phyloP scores from a whole-genome alignment of 2,888 invertebrate species.

The Perizoma affinitatum region DNA sequence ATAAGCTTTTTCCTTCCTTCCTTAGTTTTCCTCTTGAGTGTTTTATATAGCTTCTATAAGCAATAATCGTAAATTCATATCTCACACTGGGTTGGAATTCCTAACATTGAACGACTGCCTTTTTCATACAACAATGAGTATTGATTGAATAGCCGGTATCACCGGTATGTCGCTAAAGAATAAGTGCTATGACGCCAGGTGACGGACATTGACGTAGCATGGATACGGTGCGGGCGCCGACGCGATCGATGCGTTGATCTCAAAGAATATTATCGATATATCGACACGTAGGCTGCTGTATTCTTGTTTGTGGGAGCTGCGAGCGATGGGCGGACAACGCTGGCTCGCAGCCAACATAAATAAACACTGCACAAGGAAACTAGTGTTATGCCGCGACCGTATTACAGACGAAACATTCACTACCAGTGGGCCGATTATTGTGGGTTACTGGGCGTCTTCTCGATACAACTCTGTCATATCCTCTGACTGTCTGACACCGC shows the following conservation, averaged over 20 bases:
- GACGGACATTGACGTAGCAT: conserved; percentile 70
- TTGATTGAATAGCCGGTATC: conserved; percentile 59
- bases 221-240: conserved; percentile 46
- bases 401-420: conserved; percentile 83
- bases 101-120: conserved; percentile 50
- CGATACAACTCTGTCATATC: conserved; percentile 10
- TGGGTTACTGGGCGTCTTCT: conserved; percentile 77
- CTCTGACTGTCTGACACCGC: conserved; percentile 6
- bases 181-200: conserved; percentile 67
- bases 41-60: conserved; percentile 32
- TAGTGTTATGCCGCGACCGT: conserved; percentile 84
- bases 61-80: conserved; percentile 15
- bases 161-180: conserved; percentile 48
- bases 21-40: conserved; percentile 26
- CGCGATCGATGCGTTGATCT: conserved; percentile 68
- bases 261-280: conserved; percentile 63
- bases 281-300: conserved; percentile 67
- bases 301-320: conserved; percentile 67
- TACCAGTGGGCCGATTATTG: conserved; percentile 80
- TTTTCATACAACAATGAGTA: conserved; percentile 64
- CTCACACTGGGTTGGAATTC: conserved; percentile 30
- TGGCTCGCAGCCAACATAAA: conserved; percentile 79
- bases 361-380: conserved; percentile 84
- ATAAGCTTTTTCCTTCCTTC: conserved; percentile 28
- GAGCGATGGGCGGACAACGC: conserved; percentile 75